Evolutionary conservation across 2,797 vertebrate genomes (phyloP).

Genomic region (Acanthiza pusilla): DNA sequence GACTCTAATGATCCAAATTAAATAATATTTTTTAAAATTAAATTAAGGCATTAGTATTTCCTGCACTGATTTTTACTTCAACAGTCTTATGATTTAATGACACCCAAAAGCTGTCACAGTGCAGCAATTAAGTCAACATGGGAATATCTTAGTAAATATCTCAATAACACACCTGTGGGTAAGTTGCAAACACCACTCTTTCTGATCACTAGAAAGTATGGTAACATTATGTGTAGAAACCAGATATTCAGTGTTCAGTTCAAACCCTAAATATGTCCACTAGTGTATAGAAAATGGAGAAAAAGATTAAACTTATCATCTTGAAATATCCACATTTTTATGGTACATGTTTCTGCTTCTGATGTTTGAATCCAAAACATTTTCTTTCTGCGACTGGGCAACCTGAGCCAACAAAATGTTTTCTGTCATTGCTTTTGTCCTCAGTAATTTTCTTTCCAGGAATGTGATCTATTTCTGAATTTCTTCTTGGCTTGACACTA

Average conservation of each 20-base stretch:
- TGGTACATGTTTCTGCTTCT: background rate
- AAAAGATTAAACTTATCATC: fast-evolving
- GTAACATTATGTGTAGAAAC: background rate
- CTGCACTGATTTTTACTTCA: background rate
- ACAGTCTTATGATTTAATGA: background rate
- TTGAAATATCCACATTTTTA: background rate
- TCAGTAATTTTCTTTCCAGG: background rate
- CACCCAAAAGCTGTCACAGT: background rate
- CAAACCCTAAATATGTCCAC: background rate
- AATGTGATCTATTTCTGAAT: background rate
- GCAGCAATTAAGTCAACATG: background rate
- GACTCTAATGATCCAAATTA: conserved; percentile 45
- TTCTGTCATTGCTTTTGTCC: background rate
- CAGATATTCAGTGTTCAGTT: background rate
- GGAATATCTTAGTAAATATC: background rate
- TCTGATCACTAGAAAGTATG: background rate
- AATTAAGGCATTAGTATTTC: conserved; percentile 34
- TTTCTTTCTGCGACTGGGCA: background rate
- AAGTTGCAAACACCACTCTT: background rate
- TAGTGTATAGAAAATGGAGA: background rate
- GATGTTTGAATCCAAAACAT: background rate
- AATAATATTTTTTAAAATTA: conserved; percentile 32
- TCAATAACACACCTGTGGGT: background rate
- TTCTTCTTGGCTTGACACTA: background rate
- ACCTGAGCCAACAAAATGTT: background rate